Percentiles rank a stretch among this genome's conserved stretches.
phyloP scores from a whole-genome alignment of 2,888 invertebrate genomes.

The Microlaimidae sp. region DNA sequence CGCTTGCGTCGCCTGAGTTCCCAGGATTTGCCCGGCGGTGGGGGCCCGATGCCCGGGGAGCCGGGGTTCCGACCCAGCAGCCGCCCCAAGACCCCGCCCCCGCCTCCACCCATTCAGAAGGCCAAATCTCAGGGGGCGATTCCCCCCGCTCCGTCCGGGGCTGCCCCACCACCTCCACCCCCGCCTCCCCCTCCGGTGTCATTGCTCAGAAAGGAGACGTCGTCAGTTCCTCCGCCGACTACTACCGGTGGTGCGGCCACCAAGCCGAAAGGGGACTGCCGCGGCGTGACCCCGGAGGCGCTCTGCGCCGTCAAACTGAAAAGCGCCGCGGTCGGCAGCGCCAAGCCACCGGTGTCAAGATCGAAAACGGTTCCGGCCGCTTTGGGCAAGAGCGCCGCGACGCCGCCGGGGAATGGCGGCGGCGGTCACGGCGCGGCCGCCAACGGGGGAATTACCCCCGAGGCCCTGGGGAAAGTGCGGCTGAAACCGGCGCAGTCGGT shows the following conservation, averaged over 20 bases:
- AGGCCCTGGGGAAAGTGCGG: conserved; percentile 15
- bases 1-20: not conserved
- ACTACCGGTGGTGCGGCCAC: not conserved
- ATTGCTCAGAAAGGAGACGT: conserved; percentile 15
- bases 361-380: too few relatives aligned
- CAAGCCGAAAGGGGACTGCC: conserved; percentile 14
- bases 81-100: conserved; percentile 47
- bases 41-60: conserved; percentile 17
- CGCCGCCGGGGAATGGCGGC: not conserved
- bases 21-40: not conserved
- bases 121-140: conserved; percentile 27
- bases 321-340: too few relatives aligned
- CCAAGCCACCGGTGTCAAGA: not conserved
- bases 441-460: conserved; percentile 21
- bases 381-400: too few relatives aligned
- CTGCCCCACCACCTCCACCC: conserved; percentile 36
- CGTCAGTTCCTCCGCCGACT: not conserved
- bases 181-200: conserved; percentile 20
- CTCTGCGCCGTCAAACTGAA: conserved; percentile 11
- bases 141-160: conserved; percentile 35
- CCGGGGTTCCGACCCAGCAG: conserved; percentile 21
- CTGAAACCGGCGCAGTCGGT: not conserved
- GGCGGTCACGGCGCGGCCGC: conserved; percentile 13
- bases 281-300: conserved; percentile 21
- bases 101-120: conserved; percentile 60